Percentiles rank a stretch among this genome's conserved stretches.
These are phyloP conservation scores for Threskiornis aethiopicus DNA, from an alignment of 2,797 vertebrate genomes.

Conservation along the genomic window DNA sequence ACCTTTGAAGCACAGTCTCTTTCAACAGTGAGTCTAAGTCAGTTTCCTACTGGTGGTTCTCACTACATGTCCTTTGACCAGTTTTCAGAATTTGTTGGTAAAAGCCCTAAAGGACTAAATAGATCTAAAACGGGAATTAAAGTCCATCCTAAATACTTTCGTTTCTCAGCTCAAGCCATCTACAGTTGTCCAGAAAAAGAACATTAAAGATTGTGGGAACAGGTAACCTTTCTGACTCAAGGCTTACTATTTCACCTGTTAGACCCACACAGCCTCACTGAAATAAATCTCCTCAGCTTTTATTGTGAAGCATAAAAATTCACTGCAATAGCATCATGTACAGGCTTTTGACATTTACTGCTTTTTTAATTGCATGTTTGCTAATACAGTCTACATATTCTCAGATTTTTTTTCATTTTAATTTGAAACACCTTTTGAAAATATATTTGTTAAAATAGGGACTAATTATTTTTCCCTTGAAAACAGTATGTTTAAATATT, in stretches of 20 bases:
- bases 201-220: background rate
- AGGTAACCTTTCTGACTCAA: background rate
- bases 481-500: background rate
- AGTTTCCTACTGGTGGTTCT: background rate
- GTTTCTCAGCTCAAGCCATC: background rate
- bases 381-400: background rate
- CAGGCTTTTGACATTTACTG: background rate
- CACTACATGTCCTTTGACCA: background rate
- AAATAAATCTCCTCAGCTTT: background rate
- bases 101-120: background rate
- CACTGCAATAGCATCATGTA: fast-evolving
- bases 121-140: background rate
- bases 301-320: background rate
- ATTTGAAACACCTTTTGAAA: background rate
- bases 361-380: background rate
- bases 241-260: background rate
- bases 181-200: background rate
- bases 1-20: background rate
- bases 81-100: background rate
- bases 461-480: background rate
- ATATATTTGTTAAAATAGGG: background rate
- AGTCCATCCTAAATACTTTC: background rate
- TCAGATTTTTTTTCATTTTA: background rate
- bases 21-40: background rate
- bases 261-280: background rate